Base-by-base conservation (phyloP, 2,888 invertebrate species). In the Strigamia crassipes region DNA sequence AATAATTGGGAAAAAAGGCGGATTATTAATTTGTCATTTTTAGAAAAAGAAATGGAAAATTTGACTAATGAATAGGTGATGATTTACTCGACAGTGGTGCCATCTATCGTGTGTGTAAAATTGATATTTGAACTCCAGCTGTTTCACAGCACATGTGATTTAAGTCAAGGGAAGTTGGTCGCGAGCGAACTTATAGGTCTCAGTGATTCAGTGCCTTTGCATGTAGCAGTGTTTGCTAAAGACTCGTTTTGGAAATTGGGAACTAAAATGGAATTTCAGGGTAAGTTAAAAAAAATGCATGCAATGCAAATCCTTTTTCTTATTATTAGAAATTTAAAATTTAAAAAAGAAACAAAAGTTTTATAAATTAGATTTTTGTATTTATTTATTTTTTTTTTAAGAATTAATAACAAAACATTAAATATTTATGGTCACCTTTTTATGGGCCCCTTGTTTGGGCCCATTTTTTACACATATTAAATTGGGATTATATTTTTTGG, bases 71-170 rank as follows among this genome's bases (percentile, higher is more conserved):
- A 73, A 31, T 73, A 73, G 73, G 73, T 73, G 73, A 73, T 73
- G 73, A 73, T 73, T 73, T 73, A 73, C 73, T 73, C 73, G 12
- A 73, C 73, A 73, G 27, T 73, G 73, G 73, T 73, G 73, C 73
- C 73, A 73, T 73, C 73, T 73, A 73, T 73, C 15, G 73, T 12
- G 31, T 31, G 73, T 73, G 73, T 23, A 31, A 31, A 31, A 73
- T 73, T 73, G 73, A 73, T 73, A 73, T 73, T 73, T 73, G 73
- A 73, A 31, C 73, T 73, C 73, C 73, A 73, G 73, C 73, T 73
- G 73, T 73, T 73, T 31, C 73, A 73, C 27, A 73, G 73, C 73
- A 73, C 31, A 31, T 73, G 73, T 73, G 73, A 31, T 27, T 73
- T 73, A 73, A 73, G 73, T 73, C 73, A 73, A 56, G 73, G 73